Base-by-base conservation (phyloP, 2,113 vertebrate species). In the Etheostoma spectabile region DNA sequence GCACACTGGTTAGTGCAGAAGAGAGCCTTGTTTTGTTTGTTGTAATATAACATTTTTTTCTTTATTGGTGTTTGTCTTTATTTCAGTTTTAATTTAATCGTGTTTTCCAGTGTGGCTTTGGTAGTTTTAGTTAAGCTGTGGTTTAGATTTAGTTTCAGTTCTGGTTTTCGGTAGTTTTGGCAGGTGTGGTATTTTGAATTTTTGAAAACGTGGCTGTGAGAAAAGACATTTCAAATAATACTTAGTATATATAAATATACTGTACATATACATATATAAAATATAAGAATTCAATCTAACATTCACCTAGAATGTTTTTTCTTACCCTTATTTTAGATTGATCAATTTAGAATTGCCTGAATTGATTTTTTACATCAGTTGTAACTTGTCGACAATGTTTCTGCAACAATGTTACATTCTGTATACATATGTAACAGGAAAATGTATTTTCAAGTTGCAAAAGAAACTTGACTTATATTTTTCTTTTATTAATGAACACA, bases 91-190 rank as follows among this genome's bases (percentile, higher is more conserved):
- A 53, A 21, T 35, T 19, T 35, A 35, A 63, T 51, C 1, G 7
- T 35, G 21, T 21, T 61, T 81, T 48, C 14, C 63, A 45, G 1
- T 35, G 67, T 21, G 42, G 53, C 27, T 49, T 48, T 15, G 8
- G 38, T 11, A 24, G 21, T 22, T 57, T n/a, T 55, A 24, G 27
- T 63, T 57, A 30, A 48, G 4, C 24, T 69, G 56, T 21, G 74
- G 62, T 61, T 74, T 51, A 13, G 10, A 79, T 82, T 80, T 27
- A n/a, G 68, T 86, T 79, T 81, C 82, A 78, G 35, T 73, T 84
- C 30, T 38, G 57, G 15, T 72, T 71, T 60, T 53, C 35, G 22
- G 74, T 24, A 12, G 6, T 55, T 56, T 30, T 14, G 6, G 42
- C 12, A 72, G 61, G 10, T 49, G 72, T 68, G 22, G 30, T 30